These are phyloP conservation scores for Drosophila sordidula DNA, from an alignment of 2,888 invertebrate genomes.

Conservation along the genomic window DNA sequence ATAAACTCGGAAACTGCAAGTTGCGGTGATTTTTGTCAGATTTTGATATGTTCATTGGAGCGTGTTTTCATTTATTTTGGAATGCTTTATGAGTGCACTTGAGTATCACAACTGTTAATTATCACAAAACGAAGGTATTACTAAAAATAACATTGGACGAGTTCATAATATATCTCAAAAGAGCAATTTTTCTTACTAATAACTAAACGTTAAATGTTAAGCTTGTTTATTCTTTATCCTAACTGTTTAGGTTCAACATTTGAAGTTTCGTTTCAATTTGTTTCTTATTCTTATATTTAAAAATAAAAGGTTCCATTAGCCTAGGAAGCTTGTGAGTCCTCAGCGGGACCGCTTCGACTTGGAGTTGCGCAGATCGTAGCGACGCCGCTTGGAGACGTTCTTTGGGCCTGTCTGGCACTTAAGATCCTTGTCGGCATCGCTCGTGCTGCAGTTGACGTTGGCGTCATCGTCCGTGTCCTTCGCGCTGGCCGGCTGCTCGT, in stretches of 20 bases:
- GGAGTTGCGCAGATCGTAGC: conserved; percentile 57
- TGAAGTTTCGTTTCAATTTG: background rate
- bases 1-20: background rate
- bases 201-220: background rate
- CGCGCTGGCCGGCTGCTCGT: background rate
- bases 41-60: background rate
- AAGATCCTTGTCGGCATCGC: conserved; percentile 6
- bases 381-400: conserved; percentile 31
- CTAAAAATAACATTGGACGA: background rate
- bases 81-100: background rate
- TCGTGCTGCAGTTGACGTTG: background rate
- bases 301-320: background rate
- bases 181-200: background rate
- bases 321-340: background rate
- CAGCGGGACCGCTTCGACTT: conserved; percentile 30
- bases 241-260: conserved; percentile 2
- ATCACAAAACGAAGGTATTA: background rate
- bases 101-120: background rate
- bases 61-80: background rate
- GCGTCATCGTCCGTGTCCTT: background rate
- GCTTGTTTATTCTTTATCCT: conserved; percentile 9
- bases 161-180: background rate
- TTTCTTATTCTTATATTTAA: conserved; percentile 19
- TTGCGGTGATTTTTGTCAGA: background rate
- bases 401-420: conserved; percentile 5